Base-by-base conservation (phyloP, 2,888 invertebrate species). In the Nomada goodeniana region DNA sequence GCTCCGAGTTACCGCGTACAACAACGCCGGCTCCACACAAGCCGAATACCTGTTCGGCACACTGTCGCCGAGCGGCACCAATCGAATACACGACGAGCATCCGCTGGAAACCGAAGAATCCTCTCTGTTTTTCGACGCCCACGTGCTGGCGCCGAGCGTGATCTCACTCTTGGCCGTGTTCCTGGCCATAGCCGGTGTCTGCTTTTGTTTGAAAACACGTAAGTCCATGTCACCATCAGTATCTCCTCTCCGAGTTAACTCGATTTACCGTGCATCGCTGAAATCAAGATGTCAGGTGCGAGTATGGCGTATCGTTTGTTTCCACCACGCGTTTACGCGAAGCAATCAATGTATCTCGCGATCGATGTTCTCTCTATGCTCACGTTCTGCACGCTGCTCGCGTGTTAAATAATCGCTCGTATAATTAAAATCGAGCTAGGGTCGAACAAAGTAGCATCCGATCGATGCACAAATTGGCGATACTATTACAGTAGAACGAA, bases 11-110 rank as follows among this genome's bases (percentile, higher is more conserved):
- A 95, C 95, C 2, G 96, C 96, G 1, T 95, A 95, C 89, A 96
- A 96, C 89, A 95, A 96, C 89, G 96, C 96, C 5, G 96, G 96
- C 0, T 94, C 95, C 13, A 95, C 95, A 2, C 94, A 95, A 65
- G 95, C 95, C 61, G 95, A 95, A 84, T 95, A 95, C 86, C 94
- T 94, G 78, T 95, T 96, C 91, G 95, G 94, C 76, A 96, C 96
- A 2, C 92, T 95, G 68, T 95, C 94, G 44, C 93, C 95, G 73
- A 93, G 91, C 78, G 94, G 95, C 84, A 95, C 95, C 89, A 92
- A 94, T 64, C 89, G 92, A 44, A 90, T 91, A 79, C 91, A 91
- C 88, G 92, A 92, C 82, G 90, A 90, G 72, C 91, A 90, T 50
- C 85, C 89, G 29, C 88, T 88, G 72, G 91, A 91, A 77, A 86